Base-by-base conservation (phyloP, 2,797 vertebrate genomes). In the Poeciliopsis turneri region DNA sequence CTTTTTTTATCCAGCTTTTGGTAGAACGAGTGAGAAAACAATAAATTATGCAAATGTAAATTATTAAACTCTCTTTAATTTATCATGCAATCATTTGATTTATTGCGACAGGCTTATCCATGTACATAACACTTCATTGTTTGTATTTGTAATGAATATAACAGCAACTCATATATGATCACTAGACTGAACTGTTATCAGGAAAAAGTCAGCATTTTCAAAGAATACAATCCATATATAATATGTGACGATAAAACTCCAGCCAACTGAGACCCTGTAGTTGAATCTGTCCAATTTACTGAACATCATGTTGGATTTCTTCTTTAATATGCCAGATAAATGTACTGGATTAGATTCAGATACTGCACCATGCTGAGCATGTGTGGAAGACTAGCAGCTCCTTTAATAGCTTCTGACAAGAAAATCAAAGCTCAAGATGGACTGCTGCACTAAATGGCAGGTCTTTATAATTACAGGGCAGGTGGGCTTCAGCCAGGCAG, bases 391-490 rank as follows among this genome's bases (percentile, higher is more conserved):
- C 90, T 87, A 72, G 86, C 59, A 49, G 88, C 87, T 70, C 84
- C 88, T 90, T 92, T 94, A 91, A 94, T 93, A 83, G 86, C 86
- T 92, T 91, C 76, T 94, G 92, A 94, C 93, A 93, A 92, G 89
- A 76, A 90, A 94, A 93, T 94, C 93, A 94, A 93, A 94, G 93
- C 86, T 85, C 85, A 90, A 91, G 91, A 94, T 89, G 89, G 90
- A 94, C 86, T 87, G 88, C 82, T 83, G 91, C 57, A 84, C 90
- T 94, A 91, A 95, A 93, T 92, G 90, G 88, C 92, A 92, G 92
- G 73, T 92, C 89, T 92, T 92, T 92, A 92, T 94, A 95, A 94
- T 95, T 92, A 93, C 81, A 86, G 94, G 89, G 89, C 92, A 94
- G 92, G 93, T 94, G 92, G 93, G 89, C 89, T 88, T 89, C 88